Base-by-base conservation (phyloP, 2,113 vertebrate species). In the Lathamus discolor region DNA sequence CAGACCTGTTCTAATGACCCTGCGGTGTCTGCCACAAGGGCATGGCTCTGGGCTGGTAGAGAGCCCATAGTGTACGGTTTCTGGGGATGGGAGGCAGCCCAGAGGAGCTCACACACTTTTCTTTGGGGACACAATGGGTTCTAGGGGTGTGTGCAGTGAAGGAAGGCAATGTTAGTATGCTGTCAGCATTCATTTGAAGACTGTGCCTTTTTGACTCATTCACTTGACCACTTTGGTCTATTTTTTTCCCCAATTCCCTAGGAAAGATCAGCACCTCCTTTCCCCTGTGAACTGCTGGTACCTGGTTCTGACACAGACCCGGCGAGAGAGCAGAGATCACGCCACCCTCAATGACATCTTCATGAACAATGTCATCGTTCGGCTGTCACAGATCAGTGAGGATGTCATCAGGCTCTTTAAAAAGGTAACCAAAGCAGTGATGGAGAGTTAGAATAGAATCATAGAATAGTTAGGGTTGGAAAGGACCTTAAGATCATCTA, bases 251-350 rank as follows among this genome's bases (percentile, higher is more conserved):
- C 87, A 29, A 88, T 59, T 70, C 92, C 97, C 35, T 94, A 99
- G 99, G 97, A 99, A 99, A 93, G 99, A 99, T 94, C 99, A 99
- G 88, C 99, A 99, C 93, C 98, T 99, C 2, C 97, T 99, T 39
- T 99, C 99, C 9, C 99, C 99, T 0, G 99, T 99, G 88, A 99
- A 99, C 98, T 99, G 99, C 97, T 99, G 99, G 99, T 99, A 99
- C 97, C 97, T 99, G 98, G 98, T 99, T 17, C 96, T 99, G 97
- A 99, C 99, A 7, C 99, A 99, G 98, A 99, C 99, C 6, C 98
- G 99, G 9, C 97, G 99, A 29, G 99, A 99, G 96, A 99, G 99
- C 98, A 97, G 98, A 39, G 99, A 99, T 96, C 99, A 99, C 4
- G 99, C 99, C 95, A 99, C 99, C 11, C 98, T 99, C 78, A 99